phyloP scores from a whole-genome alignment of 2,888 invertebrate species.

The Xanthorhoe spadicearia region DNA sequence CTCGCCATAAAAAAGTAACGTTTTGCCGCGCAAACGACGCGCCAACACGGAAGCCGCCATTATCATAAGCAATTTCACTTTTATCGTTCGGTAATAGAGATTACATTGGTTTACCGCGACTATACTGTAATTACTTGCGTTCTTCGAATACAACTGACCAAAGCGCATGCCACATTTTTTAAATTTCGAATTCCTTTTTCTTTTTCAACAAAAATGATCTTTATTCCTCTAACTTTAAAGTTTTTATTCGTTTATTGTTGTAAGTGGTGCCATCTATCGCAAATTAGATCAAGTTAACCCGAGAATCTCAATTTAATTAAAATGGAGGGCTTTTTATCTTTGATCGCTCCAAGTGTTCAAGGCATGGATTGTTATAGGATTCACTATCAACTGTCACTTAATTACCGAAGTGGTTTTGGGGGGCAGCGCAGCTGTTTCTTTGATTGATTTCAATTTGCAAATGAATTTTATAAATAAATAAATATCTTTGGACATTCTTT shows the following conservation, averaged over 20 bases:
- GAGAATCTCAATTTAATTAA: slow-evolving; percentile 83
- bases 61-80: slow-evolving; percentile 77
- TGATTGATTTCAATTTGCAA: slow-evolving; percentile 54
- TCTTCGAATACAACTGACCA: slow-evolving; percentile 52
- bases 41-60: slow-evolving; percentile 64
- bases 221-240: neutral
- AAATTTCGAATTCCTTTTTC: slow-evolving; percentile 11
- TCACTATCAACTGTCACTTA: slow-evolving; percentile 75
- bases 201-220: neutral
- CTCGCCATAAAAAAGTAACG: slow-evolving; percentile 77
- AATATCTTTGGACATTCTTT: too few relatives aligned
- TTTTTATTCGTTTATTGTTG: slow-evolving; percentile 4
- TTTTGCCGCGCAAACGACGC: slow-evolving; percentile 70
- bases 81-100: slow-evolving; percentile 77
- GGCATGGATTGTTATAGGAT: slow-evolving; percentile 63
- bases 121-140: slow-evolving; percentile 73
- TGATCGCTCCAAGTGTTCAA: slow-evolving; percentile 74
- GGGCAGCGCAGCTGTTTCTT: slow-evolving; percentile 47
- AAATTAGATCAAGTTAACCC: slow-evolving; percentile 50
- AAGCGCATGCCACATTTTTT: slow-evolving; percentile 27
- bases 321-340: slow-evolving; percentile 69
- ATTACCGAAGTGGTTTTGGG: slow-evolving; percentile 73
- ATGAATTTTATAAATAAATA: slow-evolving; percentile 31
- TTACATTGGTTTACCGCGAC: slow-evolving; percentile 76
- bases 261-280: slow-evolving; percentile 49